Evolutionary conservation across 2,113 vertebrate genomes (phyloP), one percentile per base, ranked within the genome.

Genomic region (Ctenodactylus gundi): DNA sequence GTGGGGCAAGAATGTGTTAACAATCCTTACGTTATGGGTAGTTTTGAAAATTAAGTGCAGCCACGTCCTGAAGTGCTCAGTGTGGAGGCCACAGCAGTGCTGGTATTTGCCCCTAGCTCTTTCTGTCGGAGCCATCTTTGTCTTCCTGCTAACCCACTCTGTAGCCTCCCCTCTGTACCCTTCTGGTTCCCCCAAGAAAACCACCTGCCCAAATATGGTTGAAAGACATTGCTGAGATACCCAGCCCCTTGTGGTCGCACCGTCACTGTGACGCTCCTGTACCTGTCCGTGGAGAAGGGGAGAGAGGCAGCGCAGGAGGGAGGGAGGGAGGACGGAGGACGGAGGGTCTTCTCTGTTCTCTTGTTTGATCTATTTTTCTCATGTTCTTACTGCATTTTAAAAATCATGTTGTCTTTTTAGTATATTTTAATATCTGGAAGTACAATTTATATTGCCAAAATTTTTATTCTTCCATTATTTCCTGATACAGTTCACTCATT

Each of bases 1-100:
- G 21, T 90, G 51, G 64, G 44, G 80, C 46, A 57, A 75, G 77
- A 34, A 29, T 85, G 15, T 83, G 64, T 67, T 83, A 73, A 62
- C n/a, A 39, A 58, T 60, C 53, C n/a, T 84, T 29, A 90, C 51
- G 34, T 49, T 57, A 11, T 53, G 82, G 85, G 41, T 58, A 68
- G 65, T 51, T 84, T 70, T 65, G 70, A 83, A 84, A 88, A 81
- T 80, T 46, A 94, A 78, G 76, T 65, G 64, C n/a, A 62, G 1
- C 49, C 21, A 75, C 64, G 77, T 86, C 80, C 34, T 58, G 60
- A 51, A 62, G 36, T 27, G 46, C 89, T 80, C 91, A 57, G 68
- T 62, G 25, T 18, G 39, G 58, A 36, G 29, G 60, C 53, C 10
- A 0, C 31, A 39, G 17, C 72, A 58, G 18, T 39, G 76, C 58